Conservation (phyloP, 1,140 invertebrate species). For the Tribolium castaneum region DNA sequence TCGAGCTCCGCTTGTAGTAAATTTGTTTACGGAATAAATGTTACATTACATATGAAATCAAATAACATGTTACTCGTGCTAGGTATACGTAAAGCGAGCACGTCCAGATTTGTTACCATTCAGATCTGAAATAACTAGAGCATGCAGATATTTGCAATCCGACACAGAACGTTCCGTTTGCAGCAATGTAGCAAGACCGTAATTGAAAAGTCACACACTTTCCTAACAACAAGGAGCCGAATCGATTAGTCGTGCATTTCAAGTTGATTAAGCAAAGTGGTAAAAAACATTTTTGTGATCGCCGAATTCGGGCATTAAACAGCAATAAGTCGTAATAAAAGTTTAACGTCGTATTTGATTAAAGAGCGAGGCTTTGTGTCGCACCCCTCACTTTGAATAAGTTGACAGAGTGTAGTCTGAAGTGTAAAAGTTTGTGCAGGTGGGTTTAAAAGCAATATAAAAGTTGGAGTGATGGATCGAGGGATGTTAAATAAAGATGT, state of each 20-base stretch:
- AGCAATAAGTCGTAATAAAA: conserved; percentile 14
- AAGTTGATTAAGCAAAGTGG: not conserved
- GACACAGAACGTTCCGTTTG: not conserved
- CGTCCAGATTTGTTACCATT: not conserved
- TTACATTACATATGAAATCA: not conserved
- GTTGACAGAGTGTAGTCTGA: conserved; percentile 18
- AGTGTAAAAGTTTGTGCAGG: conserved; percentile 43
- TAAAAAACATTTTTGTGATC: not conserved
- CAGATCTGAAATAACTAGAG: not conserved
- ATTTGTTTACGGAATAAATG: no score
- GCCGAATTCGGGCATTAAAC: not conserved
- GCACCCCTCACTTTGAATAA: conserved; percentile 17
- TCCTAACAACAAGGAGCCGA: not conserved
- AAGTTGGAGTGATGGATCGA: conserved; percentile 45
- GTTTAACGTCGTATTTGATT: conserved; percentile 14
- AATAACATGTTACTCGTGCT: not conserved
- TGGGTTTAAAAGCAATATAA: conserved; percentile 44
- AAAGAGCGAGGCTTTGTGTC: conserved; percentile 19
- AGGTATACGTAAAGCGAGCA: not conserved
- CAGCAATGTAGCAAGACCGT: not conserved
- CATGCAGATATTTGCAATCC: not conserved
- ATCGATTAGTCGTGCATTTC: not conserved
- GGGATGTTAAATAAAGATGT: conserved; percentile 42
- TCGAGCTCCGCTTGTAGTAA: no score
- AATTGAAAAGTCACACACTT: not conserved